Percentiles rank a stretch among this genome's conserved stretches.
Conservation (phyloP, 2,888 invertebrate species). For the Lepidocyrtinus sp. region DNA sequence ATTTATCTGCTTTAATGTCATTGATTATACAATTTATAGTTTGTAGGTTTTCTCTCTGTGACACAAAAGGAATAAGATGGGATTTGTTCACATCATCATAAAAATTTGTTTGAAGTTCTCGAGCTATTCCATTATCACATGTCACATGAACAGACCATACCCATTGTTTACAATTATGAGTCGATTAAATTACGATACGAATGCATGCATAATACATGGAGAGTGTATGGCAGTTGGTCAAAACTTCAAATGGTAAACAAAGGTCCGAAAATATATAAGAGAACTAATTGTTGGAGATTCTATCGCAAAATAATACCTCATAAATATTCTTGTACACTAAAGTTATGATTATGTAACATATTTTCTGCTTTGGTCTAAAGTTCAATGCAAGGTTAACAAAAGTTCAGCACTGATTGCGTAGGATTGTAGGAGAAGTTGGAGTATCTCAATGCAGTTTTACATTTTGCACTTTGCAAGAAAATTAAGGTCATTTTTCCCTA, state of each 20-base stretch:
- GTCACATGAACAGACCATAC: constrained; percentile 19
- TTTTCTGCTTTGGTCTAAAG: constrained; percentile 37
- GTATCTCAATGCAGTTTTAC: no score
- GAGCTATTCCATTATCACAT: background rate
- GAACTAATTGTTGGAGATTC: constrained; percentile 36
- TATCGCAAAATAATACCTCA: constrained; percentile 28
- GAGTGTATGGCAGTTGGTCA: constrained; percentile 6
- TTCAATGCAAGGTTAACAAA: constrained; percentile 61
- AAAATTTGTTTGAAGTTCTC: background rate
- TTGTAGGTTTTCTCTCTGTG: constrained; percentile 34
- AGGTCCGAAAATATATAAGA: background rate
- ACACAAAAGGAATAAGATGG: constrained; percentile 32
- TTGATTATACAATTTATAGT: constrained; percentile 45
- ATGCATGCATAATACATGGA: no score
- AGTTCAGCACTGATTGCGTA: no score
- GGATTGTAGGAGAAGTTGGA: no score
- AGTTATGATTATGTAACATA: background rate
- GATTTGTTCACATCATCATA: constrained; percentile 44
- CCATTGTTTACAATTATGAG: constrained; percentile 43
- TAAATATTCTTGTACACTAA: no score
- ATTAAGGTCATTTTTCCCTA: constrained; percentile 50
- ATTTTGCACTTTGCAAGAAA: no score
- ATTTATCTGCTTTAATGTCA: constrained; percentile 36
- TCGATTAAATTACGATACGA: background rate
- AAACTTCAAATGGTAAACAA: background rate